Evolutionary conservation across 92 coral and sea anemone genomes (phyloP).

Genomic region (Blastomussa wellsi): DNA sequence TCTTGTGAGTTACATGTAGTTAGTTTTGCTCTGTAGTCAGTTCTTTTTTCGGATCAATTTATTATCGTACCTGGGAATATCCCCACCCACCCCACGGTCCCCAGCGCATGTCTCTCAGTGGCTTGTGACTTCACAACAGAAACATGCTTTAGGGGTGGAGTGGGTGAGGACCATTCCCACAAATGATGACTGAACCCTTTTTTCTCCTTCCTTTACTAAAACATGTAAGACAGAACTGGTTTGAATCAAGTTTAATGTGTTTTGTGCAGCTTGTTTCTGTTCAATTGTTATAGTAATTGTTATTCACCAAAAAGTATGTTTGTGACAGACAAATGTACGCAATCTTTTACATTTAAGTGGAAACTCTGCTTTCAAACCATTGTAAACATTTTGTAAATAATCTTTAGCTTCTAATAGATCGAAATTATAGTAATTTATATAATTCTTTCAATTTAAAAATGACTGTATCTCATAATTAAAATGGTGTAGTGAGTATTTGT

Average conservation of each 20-base stretch:
- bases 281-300: neutral
- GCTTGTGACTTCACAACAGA: no score
- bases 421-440: neutral
- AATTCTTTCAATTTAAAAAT: neutral
- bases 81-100: no score
- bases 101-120: no score
- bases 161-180: no score
- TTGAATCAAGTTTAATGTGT: neutral
- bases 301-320: neutral
- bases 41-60: no score
- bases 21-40: neutral
- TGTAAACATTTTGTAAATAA: slow-evolving; percentile 11
- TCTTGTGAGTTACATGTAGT: neutral
- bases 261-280: neutral
- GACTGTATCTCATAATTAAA: neutral
- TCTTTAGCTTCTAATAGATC: neutral
- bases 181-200: no score
- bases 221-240: neutral
- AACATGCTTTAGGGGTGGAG: no score
- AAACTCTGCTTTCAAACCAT: neutral
- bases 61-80: no score
- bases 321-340: neutral
- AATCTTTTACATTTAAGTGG: neutral
- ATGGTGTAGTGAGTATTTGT: neutral
- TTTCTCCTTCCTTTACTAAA: neutral